These are phyloP conservation scores for Chaetoderma sp. DNA, from an alignment of 2,888 invertebrate genomes.

Conservation along the genomic window DNA sequence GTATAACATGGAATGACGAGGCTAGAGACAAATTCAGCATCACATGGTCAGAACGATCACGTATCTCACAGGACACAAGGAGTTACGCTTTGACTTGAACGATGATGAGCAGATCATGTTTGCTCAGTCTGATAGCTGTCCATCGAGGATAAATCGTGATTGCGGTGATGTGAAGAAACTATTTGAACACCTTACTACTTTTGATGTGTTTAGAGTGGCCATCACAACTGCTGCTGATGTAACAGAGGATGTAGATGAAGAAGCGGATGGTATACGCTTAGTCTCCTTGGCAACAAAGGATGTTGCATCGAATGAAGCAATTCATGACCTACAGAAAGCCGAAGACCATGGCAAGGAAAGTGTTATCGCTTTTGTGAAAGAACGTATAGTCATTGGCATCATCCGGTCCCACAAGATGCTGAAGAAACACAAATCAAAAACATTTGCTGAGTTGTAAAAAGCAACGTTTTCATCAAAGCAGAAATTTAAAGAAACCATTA, in stretches of 20 bases:
- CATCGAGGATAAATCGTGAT: neutral
- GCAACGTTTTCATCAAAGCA: neutral
- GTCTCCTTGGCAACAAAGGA: neutral
- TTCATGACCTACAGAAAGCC: neutral
- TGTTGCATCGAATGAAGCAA: neutral
- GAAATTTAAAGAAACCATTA: neutral
- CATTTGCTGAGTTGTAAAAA: constrained; percentile 9
- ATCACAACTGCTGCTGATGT: neutral
- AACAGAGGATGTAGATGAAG: no score
- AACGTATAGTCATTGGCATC: no score
- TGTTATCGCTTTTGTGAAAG: neutral
- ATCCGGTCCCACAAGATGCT: neutral
- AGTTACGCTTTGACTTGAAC: no score
- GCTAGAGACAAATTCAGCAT: no score
- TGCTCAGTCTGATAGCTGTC: no score
- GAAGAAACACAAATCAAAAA: neutral
- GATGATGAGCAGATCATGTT: no score
- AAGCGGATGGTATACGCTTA: neutral
- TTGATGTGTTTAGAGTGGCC: neutral
- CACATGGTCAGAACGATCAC: no score
- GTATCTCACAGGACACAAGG: no score
- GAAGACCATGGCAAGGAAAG: neutral
- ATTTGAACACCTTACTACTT: neutral
- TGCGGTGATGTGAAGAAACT: neutral
- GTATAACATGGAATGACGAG: no score